These are phyloP conservation scores for Dendrolimus houi DNA, from an alignment of 2,888 invertebrate genomes.

Conservation along the genomic window DNA sequence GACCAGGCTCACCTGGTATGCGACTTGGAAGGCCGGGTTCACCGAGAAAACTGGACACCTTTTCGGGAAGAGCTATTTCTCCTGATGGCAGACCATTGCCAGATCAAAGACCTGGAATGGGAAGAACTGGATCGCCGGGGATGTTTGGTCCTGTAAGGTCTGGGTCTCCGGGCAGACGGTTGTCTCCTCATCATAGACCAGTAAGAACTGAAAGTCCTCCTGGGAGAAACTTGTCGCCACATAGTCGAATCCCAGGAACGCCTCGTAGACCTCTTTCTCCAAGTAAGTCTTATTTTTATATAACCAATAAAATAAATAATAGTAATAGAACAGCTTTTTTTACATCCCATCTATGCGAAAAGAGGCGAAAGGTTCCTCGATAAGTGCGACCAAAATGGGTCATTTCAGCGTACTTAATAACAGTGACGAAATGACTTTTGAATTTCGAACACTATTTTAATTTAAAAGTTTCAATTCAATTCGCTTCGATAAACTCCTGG, in stretches of 20 bases:
- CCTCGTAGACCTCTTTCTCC: too few relatives aligned
- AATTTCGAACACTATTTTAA: too few relatives aligned
- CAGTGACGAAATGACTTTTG: too few relatives aligned
- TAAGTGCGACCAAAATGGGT: too few relatives aligned
- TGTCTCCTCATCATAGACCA: constrained; percentile 15
- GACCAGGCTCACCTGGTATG: constrained; percentile 15
- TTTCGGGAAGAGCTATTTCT: background rate
- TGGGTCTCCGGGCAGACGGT: constrained; percentile 13
- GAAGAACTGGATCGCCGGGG: background rate
- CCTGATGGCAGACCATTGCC: background rate
- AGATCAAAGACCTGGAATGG: background rate
- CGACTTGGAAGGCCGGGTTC: constrained; percentile 8
- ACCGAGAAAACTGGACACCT: background rate
- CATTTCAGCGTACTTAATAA: too few relatives aligned
- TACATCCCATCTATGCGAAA: too few relatives aligned
- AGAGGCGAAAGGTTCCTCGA: too few relatives aligned
- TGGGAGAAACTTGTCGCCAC: constrained; percentile 17
- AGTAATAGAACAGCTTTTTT: too few relatives aligned
- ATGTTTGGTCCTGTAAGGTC: background rate
- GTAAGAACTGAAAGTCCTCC: constrained; percentile 18
- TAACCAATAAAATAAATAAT: too few relatives aligned
- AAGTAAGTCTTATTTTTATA: too few relatives aligned
- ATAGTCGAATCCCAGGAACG: constrained; percentile 2
- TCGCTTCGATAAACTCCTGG: too few relatives aligned
- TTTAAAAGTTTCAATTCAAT: too few relatives aligned